Percentiles rank a stretch among this genome's conserved stretches.
Conservation (phyloP, 2,888 invertebrate species). For the Ectropis crepuscularia region DNA sequence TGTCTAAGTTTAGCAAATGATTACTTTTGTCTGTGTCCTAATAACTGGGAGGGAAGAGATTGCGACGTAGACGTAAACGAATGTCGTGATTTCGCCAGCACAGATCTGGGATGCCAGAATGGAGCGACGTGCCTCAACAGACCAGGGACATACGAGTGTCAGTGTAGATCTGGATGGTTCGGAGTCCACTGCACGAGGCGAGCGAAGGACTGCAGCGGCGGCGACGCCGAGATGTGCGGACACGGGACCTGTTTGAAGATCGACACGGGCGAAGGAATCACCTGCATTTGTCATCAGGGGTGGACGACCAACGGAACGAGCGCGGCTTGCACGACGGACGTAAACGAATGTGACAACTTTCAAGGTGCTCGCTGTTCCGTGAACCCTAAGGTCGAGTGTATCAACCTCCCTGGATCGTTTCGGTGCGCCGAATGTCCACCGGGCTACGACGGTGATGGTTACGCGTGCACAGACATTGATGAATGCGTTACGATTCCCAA, state of each 20-base stretch:
- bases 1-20: slow-evolving; percentile 90
- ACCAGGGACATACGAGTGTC: slow-evolving; percentile 92
- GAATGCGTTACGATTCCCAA: slow-evolving; percentile 93
- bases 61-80: slow-evolving; percentile 95
- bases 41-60: slow-evolving; percentile 88
- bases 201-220: slow-evolving; percentile 89
- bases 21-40: slow-evolving; percentile 90
- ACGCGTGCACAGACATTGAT: slow-evolving; percentile 93
- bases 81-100: slow-evolving; percentile 91
- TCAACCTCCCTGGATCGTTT: slow-evolving; percentile 95
- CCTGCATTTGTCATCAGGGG: slow-evolving; percentile 94
- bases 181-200: slow-evolving; percentile 93
- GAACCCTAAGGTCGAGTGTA: slow-evolving; percentile 92
- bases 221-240: slow-evolving; percentile 92
- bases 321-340: slow-evolving; percentile 91
- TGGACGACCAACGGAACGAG: slow-evolving; percentile 91
- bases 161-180: slow-evolving; percentile 90
- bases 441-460: slow-evolving; percentile 95
- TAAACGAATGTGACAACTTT: slow-evolving; percentile 92
- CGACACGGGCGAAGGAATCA: slow-evolving; percentile 86
- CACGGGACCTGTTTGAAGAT: slow-evolving; percentile 93
- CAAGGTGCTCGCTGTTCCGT: slow-evolving; percentile 90
- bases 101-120: slow-evolving; percentile 96
- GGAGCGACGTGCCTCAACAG: slow-evolving; percentile 93
- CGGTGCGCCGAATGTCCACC: slow-evolving; percentile 94